Evolutionary conservation across 2,888 invertebrate genomes (phyloP), one percentile per base, ranked within the genome.

Genomic region (Alsophila aescularia): DNA sequence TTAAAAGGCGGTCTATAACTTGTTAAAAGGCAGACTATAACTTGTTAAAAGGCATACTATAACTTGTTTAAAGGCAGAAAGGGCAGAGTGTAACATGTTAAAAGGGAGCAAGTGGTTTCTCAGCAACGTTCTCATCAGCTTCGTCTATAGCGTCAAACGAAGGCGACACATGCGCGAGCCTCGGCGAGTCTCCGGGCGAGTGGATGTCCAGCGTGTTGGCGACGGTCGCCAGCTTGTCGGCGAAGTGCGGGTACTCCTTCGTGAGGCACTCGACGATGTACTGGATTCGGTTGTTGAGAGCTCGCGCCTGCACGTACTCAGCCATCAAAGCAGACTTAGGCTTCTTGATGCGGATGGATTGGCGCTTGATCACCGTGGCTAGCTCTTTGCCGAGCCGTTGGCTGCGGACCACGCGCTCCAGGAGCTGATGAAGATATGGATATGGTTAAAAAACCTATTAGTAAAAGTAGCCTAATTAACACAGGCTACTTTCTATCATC

Each of bases 341-440:
- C 40, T 87, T 90, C 55, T 69, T 79, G 1, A 83, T 72, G 32
- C 77, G 79, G 1, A 90, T 61, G 0, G 83, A 81, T 48, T 86
- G 86, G 0, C 87, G 81, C 52, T 92, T 92, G 1, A 91, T 75
- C 0, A 94, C 85, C 2, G 90, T 90, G 0, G 85, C 71, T 49
- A 95, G 92, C 66, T 95, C 92, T 61, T 90, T 93, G 24, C 94
- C 93, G 59, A 95, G 94, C 24, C 94, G 93, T 76, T 97, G 96
- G 66, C 94, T 93, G 41, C 95, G 93, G 0, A 96, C 93, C 14
- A 96, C 93, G 39, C 85, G 87, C 60, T 93, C 93, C 29, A 93
- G 69, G 5, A 93, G 85, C 90, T 91, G 73, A n/a, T n/a, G n/a
- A n/a, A n/a, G n/a, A n/a, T n/a, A n/a, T n/a, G n/a, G n/a, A n/a